Evolutionary conservation across 2,113 vertebrate genomes (phyloP), one percentile per base, ranked within the genome.

Genomic region (Dryoscopus gambensis): DNA sequence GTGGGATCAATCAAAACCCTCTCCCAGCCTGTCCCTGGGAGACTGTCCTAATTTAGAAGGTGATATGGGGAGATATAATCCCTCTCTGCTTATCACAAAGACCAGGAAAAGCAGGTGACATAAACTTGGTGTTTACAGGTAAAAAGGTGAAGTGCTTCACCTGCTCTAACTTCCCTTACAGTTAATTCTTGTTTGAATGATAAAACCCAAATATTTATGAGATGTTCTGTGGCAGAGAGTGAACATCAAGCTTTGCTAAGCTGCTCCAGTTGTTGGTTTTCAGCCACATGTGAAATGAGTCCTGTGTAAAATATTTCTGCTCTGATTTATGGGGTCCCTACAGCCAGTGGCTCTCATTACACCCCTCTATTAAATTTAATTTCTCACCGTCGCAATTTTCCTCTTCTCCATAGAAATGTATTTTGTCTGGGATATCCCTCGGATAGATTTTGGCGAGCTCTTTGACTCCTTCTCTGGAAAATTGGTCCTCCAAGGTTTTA

Each of bases 391-490:
- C 59, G 12, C 3, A 15, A 16, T 53, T 75, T 70, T 18, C 5
- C 24, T 59, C 23, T 75, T 25, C 35, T 33, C 12, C 4, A 19
- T 0, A 7, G 46, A 55, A 68, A 27, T 9, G 5, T 1, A 1
- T 46, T 81, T 81, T 50, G 1, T 24, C 47, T 40, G 39, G 35
- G 35, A 33, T 75, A 67, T 21, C 20, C 8, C 39, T 70, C 78
- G 55, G 46, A 22, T 13, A 27, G 22, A 6, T 3, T 71, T 84
- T n/a, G 14, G 3, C 55, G 30, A 16, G 6, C 0, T 78, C 13
- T 78, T 73, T 59, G 47, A 23, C 19, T 68, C 10, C 15, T 74
- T 27, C 14, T 23, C 11, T 24, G 18, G 13, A 47, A 82, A 37
- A 2, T 12, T 22, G 59, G 4, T 47, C 31, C 17, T 79, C n/a